These are phyloP conservation scores for Caranx melampygus DNA, from an alignment of 2,113 vertebrate genomes.

Conservation along the genomic window DNA sequence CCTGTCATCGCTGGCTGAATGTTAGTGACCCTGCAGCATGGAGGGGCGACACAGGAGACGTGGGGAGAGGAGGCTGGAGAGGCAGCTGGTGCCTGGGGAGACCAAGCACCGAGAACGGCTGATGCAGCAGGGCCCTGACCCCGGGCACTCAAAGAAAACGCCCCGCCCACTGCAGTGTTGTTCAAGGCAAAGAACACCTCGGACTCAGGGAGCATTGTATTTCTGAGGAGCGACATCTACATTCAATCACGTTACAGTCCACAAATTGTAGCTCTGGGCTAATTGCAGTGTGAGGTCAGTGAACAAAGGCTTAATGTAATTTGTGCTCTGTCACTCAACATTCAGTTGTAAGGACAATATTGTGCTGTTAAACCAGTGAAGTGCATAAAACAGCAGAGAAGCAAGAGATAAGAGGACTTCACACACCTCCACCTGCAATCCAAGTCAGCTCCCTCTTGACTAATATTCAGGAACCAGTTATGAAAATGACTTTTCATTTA, in stretches of 20 bases:
- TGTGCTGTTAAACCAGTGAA: neutral
- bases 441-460: neutral
- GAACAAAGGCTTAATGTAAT: neutral
- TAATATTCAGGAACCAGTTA: neutral
- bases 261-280: neutral
- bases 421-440: neutral
- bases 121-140: constrained; percentile 57
- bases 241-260: neutral
- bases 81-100: constrained; percentile 52
- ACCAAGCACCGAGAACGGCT: constrained; percentile 36
- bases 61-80: constrained; percentile 2
- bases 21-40: constrained; percentile 14
- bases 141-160: neutral
- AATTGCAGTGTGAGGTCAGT: neutral
- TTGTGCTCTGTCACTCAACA: neutral
- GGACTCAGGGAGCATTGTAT: neutral
- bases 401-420: neutral
- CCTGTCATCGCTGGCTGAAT: neutral
- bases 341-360: neutral
- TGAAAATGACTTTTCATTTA: neutral
- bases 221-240: neutral
- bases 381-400: constrained; percentile 1
- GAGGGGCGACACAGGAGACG: constrained; percentile 29
- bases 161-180: constrained; percentile 19
- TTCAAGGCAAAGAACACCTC: constrained; percentile 14